phyloP scores from a whole-genome alignment of 2,113 vertebrate species.

The Pao palembangensis region DNA sequence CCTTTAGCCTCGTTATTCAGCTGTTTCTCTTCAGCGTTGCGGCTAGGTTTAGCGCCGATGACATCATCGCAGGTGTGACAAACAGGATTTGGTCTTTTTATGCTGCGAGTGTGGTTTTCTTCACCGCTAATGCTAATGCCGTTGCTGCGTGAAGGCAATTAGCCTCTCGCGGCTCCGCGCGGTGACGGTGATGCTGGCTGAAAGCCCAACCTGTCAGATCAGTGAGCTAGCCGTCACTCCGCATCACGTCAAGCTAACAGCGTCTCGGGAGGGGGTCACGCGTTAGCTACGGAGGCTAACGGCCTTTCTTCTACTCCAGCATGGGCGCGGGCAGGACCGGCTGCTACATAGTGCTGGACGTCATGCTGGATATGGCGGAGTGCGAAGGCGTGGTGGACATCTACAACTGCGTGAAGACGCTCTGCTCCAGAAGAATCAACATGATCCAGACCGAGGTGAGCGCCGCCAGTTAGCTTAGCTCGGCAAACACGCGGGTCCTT shows the following conservation, averaged over 20 bases:
- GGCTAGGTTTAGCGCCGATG: no score
- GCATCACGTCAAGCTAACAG: neutral
- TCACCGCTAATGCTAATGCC: neutral
- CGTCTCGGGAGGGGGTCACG: neutral
- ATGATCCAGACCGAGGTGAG: constrained; percentile 96
- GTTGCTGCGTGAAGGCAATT: neutral
- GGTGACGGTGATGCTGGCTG: neutral
- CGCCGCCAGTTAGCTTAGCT: neutral
- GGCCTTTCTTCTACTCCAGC: constrained; percentile 60
- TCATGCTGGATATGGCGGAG: constrained; percentile 97
- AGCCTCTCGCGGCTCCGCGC: neutral
- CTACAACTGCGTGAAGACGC: constrained; percentile 96
- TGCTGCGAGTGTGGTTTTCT: neutral
- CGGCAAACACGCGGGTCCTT: no score
- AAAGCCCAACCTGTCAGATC: neutral
- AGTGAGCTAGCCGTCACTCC: neutral
- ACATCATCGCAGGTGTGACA: no score
- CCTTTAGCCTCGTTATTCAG: neutral
- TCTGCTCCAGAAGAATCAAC: constrained; percentile 92
- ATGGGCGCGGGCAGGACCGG: constrained; percentile 90
- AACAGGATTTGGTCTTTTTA: neutral
- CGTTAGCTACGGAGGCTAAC: constrained; percentile 5
- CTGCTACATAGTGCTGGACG: constrained; percentile 94
- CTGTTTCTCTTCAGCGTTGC: no score
- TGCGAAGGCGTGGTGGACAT: constrained; percentile 96